A percentile compares a stretch with the other conserved stretches of the same genome.
phyloP scores from a whole-genome alignment of 2,888 invertebrate species.

The Bimastos eiseni region DNA sequence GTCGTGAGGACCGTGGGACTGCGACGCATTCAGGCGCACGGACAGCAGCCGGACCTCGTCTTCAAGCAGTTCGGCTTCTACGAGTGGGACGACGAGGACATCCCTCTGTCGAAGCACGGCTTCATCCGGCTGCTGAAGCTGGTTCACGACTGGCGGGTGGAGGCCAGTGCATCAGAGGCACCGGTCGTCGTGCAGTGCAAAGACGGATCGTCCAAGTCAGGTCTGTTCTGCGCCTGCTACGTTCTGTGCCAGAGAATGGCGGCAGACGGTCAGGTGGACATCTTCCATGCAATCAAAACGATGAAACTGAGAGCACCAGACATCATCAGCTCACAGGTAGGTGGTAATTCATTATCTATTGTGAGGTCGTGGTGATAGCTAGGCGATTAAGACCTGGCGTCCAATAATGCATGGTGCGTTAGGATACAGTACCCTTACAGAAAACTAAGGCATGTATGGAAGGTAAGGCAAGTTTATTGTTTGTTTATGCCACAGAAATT shows the following conservation, averaged over 20 bases:
- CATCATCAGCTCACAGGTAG: slow-evolving; percentile 53
- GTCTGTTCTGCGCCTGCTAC: slow-evolving; percentile 53
- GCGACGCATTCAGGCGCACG: background rate
- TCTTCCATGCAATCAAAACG: slow-evolving; percentile 58
- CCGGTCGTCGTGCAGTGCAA: slow-evolving; percentile 57
- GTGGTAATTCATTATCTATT: background rate
- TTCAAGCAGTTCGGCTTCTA: slow-evolving; percentile 59
- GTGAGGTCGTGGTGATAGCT: no score
- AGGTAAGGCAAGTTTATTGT: background rate
- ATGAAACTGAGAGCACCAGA: slow-evolving; percentile 55
- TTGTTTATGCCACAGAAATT: background rate
- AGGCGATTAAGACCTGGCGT: background rate
- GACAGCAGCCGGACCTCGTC: slow-evolving; percentile 39
- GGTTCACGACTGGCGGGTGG: slow-evolving; percentile 53
- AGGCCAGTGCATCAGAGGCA: slow-evolving; percentile 14
- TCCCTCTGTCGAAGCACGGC: slow-evolving; percentile 55
- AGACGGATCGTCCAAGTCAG: slow-evolving; percentile 59
- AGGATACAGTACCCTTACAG: background rate
- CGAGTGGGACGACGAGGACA: slow-evolving; percentile 53
- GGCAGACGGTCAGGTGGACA: slow-evolving; percentile 55
- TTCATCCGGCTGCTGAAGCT: slow-evolving; percentile 53
- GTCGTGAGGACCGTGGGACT: slow-evolving; percentile 53
- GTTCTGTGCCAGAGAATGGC: slow-evolving; percentile 54
- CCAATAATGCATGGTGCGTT: background rate
- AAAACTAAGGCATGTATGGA: background rate